phyloP scores from a whole-genome alignment of 2,888 invertebrate species.

The Nomada hirtipes region DNA sequence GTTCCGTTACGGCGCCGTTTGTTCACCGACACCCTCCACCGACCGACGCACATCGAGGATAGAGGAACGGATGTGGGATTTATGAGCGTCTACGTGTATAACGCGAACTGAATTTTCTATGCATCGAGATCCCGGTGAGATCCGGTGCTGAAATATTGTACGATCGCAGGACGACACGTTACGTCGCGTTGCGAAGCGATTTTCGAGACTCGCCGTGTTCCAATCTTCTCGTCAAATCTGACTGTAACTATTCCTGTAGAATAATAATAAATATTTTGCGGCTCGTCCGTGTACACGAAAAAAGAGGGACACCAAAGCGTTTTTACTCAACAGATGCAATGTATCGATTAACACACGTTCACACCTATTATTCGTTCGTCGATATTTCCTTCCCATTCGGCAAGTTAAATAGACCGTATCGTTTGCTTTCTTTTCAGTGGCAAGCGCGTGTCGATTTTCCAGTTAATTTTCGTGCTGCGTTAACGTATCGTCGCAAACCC shows the following conservation, averaged over 20 bases:
- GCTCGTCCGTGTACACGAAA: neutral
- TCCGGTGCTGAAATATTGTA: slow-evolving; percentile 17
- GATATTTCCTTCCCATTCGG: neutral
- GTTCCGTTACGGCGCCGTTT: neutral
- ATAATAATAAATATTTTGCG: slow-evolving; percentile 27
- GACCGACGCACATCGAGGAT: neutral
- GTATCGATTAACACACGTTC: slow-evolving; percentile 12
- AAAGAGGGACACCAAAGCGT: neutral
- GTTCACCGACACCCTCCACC: neutral
- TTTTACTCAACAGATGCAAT: slow-evolving; percentile 13
- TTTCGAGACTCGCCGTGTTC: neutral
- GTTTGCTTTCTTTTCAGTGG: neutral
- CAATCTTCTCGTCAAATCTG: neutral
- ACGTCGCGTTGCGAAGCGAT: slow-evolving; percentile 4
- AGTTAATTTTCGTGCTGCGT: slow-evolving; percentile 28
- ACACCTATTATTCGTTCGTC: neutral
- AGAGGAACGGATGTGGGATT: slow-evolving; percentile 19
- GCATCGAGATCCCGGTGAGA: neutral
- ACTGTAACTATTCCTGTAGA: slow-evolving; percentile 31
- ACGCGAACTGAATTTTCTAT: slow-evolving; percentile 31
- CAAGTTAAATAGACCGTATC: too few relatives aligned
- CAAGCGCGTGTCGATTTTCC: neutral
- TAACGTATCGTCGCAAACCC: slow-evolving; percentile 5
- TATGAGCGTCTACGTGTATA: slow-evolving; percentile 26
- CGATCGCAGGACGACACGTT: slow-evolving; percentile 9